Conservation (phyloP, 2,888 invertebrate genomes). For the Diarsia brunnea region DNA sequence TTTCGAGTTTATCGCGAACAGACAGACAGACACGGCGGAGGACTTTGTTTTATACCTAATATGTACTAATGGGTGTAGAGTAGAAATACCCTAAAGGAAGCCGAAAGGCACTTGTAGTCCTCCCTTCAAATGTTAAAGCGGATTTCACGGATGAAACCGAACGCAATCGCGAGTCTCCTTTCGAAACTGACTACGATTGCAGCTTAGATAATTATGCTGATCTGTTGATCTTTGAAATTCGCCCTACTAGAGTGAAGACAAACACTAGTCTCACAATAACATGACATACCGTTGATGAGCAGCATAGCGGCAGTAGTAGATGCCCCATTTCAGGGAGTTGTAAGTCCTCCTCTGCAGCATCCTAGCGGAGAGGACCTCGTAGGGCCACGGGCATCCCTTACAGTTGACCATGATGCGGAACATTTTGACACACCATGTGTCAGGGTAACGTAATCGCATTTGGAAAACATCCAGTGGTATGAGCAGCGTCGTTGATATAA, state of each 20-base stretch:
- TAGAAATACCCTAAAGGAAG: not conserved
- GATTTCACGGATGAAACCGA: not conserved
- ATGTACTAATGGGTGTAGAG: no score
- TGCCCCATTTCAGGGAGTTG: slow-evolving; percentile 43
- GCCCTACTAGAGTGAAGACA: not conserved
- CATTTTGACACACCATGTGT: slow-evolving; percentile 52
- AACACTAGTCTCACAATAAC: not conserved
- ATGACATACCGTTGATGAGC: slow-evolving; percentile 33
- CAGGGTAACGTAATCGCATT: slow-evolving; percentile 59
- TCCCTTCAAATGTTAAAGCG: not conserved
- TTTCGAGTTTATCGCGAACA: no score
- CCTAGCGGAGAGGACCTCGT: slow-evolving; percentile 30
- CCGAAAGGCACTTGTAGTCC: not conserved
- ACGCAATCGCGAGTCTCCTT: no score
- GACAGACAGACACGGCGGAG: no score
- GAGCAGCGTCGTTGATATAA: slow-evolving; percentile 50
- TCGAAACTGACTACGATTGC: no score
- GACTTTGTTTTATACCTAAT: no score
- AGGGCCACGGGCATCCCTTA: slow-evolving; percentile 41
- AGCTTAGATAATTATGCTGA: no score
- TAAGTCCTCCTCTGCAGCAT: slow-evolving; percentile 41
- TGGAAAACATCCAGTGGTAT: slow-evolving; percentile 52
- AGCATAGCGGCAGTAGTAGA: slow-evolving; percentile 46
- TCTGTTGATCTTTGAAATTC: no score
- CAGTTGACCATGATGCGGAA: slow-evolving; percentile 50